These are phyloP conservation scores for Elysia chlorotica DNA, from an alignment of 1,140 invertebrate genomes.

Conservation along the genomic window DNA sequence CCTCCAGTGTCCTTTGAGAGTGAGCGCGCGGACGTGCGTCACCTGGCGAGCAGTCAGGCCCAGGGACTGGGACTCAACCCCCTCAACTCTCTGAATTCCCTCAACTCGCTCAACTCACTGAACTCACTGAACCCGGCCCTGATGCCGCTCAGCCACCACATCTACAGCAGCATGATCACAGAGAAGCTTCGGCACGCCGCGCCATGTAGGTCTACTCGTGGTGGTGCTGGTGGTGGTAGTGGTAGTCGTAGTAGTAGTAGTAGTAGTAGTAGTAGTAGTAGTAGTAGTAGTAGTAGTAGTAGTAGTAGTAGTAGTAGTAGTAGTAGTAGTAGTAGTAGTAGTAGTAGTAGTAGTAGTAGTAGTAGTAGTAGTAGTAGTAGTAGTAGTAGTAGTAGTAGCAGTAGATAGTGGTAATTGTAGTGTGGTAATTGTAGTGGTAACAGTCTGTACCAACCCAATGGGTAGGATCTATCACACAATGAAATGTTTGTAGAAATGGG, in stretches of 20 bases:
- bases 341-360: neutral
- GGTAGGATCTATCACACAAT: too few species aligned
- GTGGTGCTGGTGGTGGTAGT: neutral
- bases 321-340: neutral
- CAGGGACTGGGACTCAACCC: constrained; percentile 3
- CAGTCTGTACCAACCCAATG: too few species aligned
- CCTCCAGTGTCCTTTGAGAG: constrained; percentile 17
- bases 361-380: too few species aligned
- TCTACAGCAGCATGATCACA: constrained; percentile 23
- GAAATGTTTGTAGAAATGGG: too few species aligned
- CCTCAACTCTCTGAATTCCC: too few species aligned
- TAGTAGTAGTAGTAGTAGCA: too few species aligned
- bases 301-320: neutral
- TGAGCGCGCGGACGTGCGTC: constrained; percentile 9
- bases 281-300: neutral
- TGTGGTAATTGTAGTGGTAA: too few species aligned
- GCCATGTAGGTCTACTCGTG: constrained; percentile 4
- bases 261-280: neutral
- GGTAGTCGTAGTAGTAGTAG: neutral
- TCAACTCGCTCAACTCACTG: too few species aligned
- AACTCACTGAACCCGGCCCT: constrained; percentile 18
- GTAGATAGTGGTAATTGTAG: too few species aligned
- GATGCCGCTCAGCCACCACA: constrained; percentile 23
- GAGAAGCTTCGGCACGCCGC: constrained; percentile 14
- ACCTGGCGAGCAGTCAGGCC: constrained; percentile 1